A percentile compares a stretch with the other conserved stretches of the same genome.
These are phyloP conservation scores for Apteryx owenii DNA, from an alignment of 2,113 vertebrate genomes.

Conservation along the genomic window DNA sequence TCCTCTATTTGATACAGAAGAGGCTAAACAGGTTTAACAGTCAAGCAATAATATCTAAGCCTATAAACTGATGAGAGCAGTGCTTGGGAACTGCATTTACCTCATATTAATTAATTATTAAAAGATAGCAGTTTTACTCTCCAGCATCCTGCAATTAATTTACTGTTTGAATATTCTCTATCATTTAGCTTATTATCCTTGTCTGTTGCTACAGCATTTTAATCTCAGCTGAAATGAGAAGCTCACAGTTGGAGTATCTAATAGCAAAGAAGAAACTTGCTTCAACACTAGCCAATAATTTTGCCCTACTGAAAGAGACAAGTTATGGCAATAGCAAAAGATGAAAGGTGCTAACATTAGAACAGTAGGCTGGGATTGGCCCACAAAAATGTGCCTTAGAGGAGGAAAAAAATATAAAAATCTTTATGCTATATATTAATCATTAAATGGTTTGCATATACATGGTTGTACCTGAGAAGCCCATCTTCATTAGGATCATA, in stretches of 20 bases:
- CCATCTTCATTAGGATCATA: slow-evolving; percentile 95
- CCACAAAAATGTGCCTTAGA: not conserved
- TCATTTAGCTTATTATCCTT: not conserved
- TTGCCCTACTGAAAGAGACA: not conserved
- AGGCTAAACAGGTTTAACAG: not conserved
- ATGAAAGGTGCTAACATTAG: not conserved
- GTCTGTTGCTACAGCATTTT: not conserved
- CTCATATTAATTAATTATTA: not conserved
- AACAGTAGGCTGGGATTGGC: not conserved
- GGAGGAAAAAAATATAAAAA: not conserved
- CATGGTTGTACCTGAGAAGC: slow-evolving; percentile 90
- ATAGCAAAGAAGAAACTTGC: not conserved
- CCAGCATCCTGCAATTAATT: not conserved
- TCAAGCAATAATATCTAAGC: not conserved
- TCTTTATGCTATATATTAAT: not conserved
- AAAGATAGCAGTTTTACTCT: not conserved
- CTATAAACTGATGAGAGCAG: not conserved
- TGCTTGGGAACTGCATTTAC: not conserved
- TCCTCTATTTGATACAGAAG: not conserved
- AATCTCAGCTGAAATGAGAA: not conserved
- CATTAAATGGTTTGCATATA: not conserved
- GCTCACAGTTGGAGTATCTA: not conserved
- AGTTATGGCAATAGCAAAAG: not conserved
- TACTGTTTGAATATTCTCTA: not conserved
- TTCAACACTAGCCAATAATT: not conserved